Evolutionary conservation across 35 echinoderm and acorn worm genomes (phyloP).

Genomic region (Nesometra sesokonis): DNA sequence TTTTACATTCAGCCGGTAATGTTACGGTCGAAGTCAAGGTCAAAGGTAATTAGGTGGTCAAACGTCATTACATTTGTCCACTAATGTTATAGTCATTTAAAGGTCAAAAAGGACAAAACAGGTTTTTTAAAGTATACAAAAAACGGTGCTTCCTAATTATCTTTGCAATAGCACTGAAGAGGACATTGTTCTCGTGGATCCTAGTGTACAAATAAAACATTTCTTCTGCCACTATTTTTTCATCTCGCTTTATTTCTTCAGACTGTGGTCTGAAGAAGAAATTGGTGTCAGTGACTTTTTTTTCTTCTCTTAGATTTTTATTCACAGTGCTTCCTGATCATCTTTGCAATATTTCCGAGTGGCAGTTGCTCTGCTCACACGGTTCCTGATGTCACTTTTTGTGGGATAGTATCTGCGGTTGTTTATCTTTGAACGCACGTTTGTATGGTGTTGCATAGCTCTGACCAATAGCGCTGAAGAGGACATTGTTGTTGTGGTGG

Average conservation of each 20-base stretch:
- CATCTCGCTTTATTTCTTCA: neutral
- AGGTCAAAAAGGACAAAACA: too few relatives aligned
- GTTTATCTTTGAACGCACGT: too few relatives aligned
- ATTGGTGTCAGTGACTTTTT: neutral
- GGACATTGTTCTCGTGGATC: conserved; percentile 6
- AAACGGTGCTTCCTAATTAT: too few relatives aligned
- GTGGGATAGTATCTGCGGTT: neutral
- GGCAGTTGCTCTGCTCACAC: neutral
- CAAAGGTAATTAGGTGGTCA: too few relatives aligned
- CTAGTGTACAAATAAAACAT: conserved; percentile 13
- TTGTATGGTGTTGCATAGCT: too few relatives aligned
- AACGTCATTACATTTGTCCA: too few relatives aligned
- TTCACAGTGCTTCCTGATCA: too few relatives aligned
- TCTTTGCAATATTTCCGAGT: neutral
- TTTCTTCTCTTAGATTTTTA: neutral
- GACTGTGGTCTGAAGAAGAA: neutral
- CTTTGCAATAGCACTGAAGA: conserved; percentile 7
- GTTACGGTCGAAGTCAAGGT: too few relatives aligned
- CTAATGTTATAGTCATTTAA: too few relatives aligned
- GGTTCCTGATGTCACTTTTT: neutral
- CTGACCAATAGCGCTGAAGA: conserved; percentile 2
- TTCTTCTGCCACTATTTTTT: neutral
- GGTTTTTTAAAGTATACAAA: too few relatives aligned
- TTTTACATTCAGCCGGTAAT: too few relatives aligned
- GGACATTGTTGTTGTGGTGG: conserved; percentile 12